These are phyloP conservation scores for Percina caprodes DNA, from an alignment of 2,113 vertebrate genomes.

Conservation along the genomic window DNA sequence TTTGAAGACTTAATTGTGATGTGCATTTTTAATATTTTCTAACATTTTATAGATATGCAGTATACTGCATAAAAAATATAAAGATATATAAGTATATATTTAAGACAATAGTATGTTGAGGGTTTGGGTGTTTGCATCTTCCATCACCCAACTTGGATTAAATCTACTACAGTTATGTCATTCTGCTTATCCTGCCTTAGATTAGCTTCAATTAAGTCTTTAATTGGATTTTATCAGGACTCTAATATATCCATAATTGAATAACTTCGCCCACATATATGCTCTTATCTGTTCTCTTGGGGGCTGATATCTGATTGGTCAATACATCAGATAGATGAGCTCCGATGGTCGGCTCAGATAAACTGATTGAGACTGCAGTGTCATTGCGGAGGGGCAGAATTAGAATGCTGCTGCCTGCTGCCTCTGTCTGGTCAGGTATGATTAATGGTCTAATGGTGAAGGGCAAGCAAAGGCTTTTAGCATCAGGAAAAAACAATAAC, in stretches of 20 bases:
- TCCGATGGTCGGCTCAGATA: slow-evolving; percentile 60
- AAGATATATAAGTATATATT: not conserved
- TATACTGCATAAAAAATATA: too few species aligned
- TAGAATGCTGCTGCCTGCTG: slow-evolving; percentile 57
- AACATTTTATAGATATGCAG: too few species aligned
- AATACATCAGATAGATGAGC: slow-evolving; percentile 60
- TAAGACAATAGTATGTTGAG: not conserved
- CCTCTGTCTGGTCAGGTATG: slow-evolving; percentile 69
- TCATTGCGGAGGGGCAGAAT: slow-evolving; percentile 52
- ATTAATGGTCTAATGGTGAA: slow-evolving; percentile 72
- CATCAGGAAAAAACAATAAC: slow-evolving; percentile 63
- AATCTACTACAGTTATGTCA: slow-evolving; percentile 55
- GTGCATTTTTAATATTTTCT: too few species aligned
- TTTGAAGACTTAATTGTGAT: too few species aligned
- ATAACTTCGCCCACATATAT: slow-evolving; percentile 62
- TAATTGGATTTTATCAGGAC: slow-evolving; percentile 56
- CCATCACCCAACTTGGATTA: slow-evolving; percentile 4
- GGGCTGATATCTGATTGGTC: slow-evolving; percentile 61
- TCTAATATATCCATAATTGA: slow-evolving; percentile 62
- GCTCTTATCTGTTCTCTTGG: slow-evolving; percentile 47
- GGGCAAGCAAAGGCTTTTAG: slow-evolving; percentile 70
- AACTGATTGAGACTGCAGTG: slow-evolving; percentile 55
- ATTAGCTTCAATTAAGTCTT: slow-evolving; percentile 46
- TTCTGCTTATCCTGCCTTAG: slow-evolving; percentile 28
- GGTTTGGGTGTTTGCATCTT: slow-evolving; percentile 23